Conservation (phyloP, 2,113 vertebrate species). For the Oreochromis niloticus region DNA sequence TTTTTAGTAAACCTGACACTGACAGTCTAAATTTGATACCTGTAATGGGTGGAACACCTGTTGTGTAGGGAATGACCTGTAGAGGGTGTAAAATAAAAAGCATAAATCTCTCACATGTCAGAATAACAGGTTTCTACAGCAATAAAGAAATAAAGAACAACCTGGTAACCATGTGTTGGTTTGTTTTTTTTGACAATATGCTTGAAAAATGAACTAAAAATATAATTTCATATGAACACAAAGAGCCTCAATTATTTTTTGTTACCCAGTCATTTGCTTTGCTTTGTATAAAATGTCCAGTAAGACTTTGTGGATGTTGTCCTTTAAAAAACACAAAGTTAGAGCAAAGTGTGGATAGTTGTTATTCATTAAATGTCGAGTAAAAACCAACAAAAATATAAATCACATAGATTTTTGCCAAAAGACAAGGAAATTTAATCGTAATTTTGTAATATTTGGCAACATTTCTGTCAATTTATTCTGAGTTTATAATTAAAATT, state of each 20-base stretch:
- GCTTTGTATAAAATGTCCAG: neutral
- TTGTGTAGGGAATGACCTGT: neutral
- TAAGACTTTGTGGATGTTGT: neutral
- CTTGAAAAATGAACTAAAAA: neutral
- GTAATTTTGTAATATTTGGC: neutral
- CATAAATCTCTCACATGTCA: neutral
- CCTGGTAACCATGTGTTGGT: neutral
- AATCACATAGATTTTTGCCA: rapidly evolving
- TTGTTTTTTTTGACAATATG: neutral
- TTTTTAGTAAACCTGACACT: neutral
- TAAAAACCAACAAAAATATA: neutral
- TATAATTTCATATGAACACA: neutral
- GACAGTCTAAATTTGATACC: neutral
- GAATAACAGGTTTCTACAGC: neutral
- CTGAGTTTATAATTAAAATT: neutral
- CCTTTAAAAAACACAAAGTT: neutral
- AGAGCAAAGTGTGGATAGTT: neutral
- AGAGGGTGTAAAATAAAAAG: neutral
- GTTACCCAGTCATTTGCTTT: neutral
- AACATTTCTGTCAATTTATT: neutral
- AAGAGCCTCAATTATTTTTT: neutral
- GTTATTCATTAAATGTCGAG: rapidly evolving
- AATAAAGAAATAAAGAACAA: neutral
- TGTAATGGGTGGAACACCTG: rapidly evolving
- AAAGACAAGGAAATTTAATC: neutral